Conservation (phyloP, 2,113 vertebrate genomes). For the Chaetodon auriga region DNA sequence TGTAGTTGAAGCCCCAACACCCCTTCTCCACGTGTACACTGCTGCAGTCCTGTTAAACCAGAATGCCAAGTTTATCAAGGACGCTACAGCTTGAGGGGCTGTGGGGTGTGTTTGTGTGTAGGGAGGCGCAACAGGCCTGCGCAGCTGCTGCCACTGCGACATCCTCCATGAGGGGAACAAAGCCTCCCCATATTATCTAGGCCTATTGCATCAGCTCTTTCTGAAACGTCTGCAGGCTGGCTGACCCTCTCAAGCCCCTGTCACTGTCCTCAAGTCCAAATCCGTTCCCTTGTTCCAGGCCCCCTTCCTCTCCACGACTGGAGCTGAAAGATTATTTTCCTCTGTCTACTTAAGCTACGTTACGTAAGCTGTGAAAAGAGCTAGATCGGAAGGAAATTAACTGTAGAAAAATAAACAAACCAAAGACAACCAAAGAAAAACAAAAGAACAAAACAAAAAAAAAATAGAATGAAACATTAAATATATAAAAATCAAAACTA, state of each 20-base stretch:
- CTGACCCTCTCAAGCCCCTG: slow-evolving; percentile 42
- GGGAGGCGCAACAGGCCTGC: slow-evolving; percentile 54
- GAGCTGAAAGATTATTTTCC: slow-evolving; percentile 28
- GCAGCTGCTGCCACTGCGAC: slow-evolving; percentile 63
- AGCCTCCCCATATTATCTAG: slow-evolving; percentile 45
- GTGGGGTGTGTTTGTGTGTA: slow-evolving; percentile 24
- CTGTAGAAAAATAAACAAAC: slow-evolving; percentile 86
- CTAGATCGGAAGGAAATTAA: slow-evolving; percentile 97
- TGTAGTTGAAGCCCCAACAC: neutral
- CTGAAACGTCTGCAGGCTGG: slow-evolving; percentile 32
- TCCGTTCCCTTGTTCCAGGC: slow-evolving; percentile 35
- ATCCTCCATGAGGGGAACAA: slow-evolving; percentile 46
- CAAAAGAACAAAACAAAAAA: slow-evolving; percentile 67
- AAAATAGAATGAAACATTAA: slow-evolving; percentile 79
- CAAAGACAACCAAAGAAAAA: slow-evolving; percentile 90
- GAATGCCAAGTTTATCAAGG: slow-evolving; percentile 73
- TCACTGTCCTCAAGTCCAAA: slow-evolving; percentile 35
- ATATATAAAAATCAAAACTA: slow-evolving; percentile 91
- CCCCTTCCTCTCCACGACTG: slow-evolving; percentile 22
- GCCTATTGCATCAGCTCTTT: slow-evolving; percentile 52
- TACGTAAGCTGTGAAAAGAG: slow-evolving; percentile 99
- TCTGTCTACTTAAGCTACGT: slow-evolving; percentile 46
- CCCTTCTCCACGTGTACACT: slow-evolving; percentile 8
- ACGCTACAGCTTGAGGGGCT: slow-evolving; percentile 56
- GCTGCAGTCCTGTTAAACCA: slow-evolving; percentile 65